Evolutionary conservation across 1,140 invertebrate species (phyloP), one percentile per base, ranked within the genome.

Genomic region (Panulirus ornatus): DNA sequence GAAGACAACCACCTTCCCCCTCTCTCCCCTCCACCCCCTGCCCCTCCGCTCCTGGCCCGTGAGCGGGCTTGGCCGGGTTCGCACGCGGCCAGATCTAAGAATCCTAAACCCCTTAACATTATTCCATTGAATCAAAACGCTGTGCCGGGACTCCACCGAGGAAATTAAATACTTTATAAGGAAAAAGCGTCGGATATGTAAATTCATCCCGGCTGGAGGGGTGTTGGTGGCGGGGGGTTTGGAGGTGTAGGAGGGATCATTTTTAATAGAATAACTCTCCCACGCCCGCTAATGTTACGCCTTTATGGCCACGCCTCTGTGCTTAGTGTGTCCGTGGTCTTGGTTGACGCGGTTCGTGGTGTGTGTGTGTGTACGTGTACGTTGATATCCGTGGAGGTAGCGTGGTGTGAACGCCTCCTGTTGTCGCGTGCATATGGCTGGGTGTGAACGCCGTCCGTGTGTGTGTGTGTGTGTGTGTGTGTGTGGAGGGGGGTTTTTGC

Each of bases 121-220:
- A 83, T 83, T 83, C 81, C 81, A 83, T 63, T 83, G 81, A 83
- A 83, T 83, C 81, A 63, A 83, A 83, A 63, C 81, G 51, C 27
- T 14, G 51, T n/a, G 51, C 27, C 36, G 81, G 38, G 81, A 42
- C 27, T 44, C 42, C 42, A 76, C 47, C 78, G 19, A 58, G 81
- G 81, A 83, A 83, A 83, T 83, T 83, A 83, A 83, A 83, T 83
- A 83, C 81, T 63, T 83, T 83, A 83, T 83, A 66, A 51, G 81
- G 58, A 83, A 66, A 83, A 83, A 83, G 81, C 51, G 54, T 0
- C 30, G 81, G 81, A 63, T 83, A 83, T 83, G 81, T 83, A 83
- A 38, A 83, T 83, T 83, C 34, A 83, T 58, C 47, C 51, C 16
- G 34, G 47, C 19, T 16, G 27, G 51, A 58, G 47, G 78, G 78